A percentile compares a stretch with the other conserved stretches of the same genome.
phyloP scores from a whole-genome alignment of 2,113 vertebrate genomes.

The Gorilla gorilla region DNA sequence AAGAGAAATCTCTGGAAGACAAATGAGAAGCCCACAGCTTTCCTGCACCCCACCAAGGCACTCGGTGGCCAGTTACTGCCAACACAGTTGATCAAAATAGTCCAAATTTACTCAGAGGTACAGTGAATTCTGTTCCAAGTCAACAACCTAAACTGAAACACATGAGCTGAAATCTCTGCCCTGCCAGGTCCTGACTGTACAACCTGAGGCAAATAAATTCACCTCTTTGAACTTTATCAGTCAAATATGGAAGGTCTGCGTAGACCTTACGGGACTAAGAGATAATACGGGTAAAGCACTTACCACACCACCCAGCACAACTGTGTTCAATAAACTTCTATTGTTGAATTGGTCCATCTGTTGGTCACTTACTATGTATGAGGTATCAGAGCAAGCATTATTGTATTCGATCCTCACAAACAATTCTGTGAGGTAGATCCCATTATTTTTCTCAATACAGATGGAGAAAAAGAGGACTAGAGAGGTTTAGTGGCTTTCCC shows the following conservation, averaged over 20 bases:
- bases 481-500: background rate
- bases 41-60: background rate
- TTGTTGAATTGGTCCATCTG: background rate
- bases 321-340: background rate
- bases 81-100: background rate
- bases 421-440: background rate
- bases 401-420: background rate
- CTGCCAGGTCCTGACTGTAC: background rate
- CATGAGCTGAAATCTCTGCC: background rate
- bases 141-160: background rate
- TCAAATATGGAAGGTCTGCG: background rate
- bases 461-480: background rate
- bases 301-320: background rate
- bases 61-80: background rate
- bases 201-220: background rate
- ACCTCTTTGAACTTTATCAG: background rate
- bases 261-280: background rate
- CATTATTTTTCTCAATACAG: background rate
- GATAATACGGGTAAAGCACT: background rate
- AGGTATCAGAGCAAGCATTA: background rate
- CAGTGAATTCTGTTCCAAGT: background rate
- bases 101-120: background rate
- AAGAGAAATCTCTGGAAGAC: background rate
- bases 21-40: background rate
- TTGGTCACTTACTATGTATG: background rate